Conservation (phyloP, 2,113 vertebrate species). For the Butorides virescens region DNA sequence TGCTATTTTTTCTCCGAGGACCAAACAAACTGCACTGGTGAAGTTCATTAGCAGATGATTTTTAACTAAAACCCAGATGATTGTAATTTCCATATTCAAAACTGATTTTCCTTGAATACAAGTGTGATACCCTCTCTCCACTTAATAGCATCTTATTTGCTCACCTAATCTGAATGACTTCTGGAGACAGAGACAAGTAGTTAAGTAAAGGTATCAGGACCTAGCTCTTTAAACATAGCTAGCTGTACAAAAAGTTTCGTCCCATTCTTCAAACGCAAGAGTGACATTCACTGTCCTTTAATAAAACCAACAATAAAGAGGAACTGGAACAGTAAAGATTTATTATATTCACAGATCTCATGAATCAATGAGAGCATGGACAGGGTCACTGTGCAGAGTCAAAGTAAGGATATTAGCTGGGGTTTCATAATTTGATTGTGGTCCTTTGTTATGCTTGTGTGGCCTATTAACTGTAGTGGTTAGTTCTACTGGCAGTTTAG, state of each 20-base stretch:
- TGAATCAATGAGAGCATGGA: neutral
- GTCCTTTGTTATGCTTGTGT: neutral
- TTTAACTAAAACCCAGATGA: neutral
- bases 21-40: neutral
- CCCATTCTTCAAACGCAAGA: neutral
- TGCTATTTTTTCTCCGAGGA: neutral
- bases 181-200: neutral
- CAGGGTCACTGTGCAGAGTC: neutral
- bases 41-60: neutral
- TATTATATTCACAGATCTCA: slow-evolving; percentile 13
- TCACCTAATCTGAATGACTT: neutral
- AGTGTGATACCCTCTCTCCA: neutral
- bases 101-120: neutral
- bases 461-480: neutral
- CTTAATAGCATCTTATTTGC: neutral
- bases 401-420: neutral
- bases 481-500: slow-evolving; percentile 21
- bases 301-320: slow-evolving; percentile 19
- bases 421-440: slow-evolving; percentile 26
- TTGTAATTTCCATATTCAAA: neutral
- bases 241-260: neutral
- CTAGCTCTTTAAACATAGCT: neutral
- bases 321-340: neutral
- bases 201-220: neutral
- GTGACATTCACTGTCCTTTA: neutral